Evolutionary conservation across 1,140 invertebrate genomes (phyloP), one percentile per base, ranked within the genome.

Genomic region (Drosophila ironensis): DNA sequence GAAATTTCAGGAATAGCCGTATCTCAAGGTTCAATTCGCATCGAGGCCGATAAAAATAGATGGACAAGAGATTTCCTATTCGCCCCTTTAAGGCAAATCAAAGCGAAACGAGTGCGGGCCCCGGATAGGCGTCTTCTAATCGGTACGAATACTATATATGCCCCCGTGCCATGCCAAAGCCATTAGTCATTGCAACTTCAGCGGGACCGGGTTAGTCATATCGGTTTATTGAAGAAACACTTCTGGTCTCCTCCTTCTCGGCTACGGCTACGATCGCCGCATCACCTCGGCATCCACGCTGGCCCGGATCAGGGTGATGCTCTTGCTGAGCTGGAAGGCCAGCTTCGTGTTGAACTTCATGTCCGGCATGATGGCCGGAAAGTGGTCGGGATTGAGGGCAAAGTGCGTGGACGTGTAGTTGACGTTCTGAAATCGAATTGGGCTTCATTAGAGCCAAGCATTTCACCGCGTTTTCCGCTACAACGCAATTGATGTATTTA

Each of bases 311-410:
- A 70, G 40, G 27, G 40, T 16, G 19, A 33, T 40, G 33, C 46
- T 69, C 35, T 30, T 46, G 40, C 22, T 25, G 27, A 38, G 44
- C 56, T 60, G 56, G 20, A 70, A 60, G 24, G 22, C 27, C 67
- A 70, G 25, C 41, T 74, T 73, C 16, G 50, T 59, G 61, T 77
- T 81, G 67, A 71, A 80, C 48, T 63, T 76, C 63, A 82, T 76
- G 50, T 82, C 77, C 41, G 77, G 80, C 71, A 77, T 86, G 44
- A 69, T 57, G 41, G 68, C 42, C 20, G 72, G 68, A 73, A 87
- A 87, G 42, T 53, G 75, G 63, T 76, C 53, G 30, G 69, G 72
- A 81, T 87, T 82, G 30, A 87, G 59, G 25, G 76, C 50, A 41
- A 82, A 87, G 30, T 70, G 67, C 52, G 53, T 61, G 47, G 53